A percentile compares a stretch with the other conserved stretches of the same genome.
phyloP scores from a whole-genome alignment of 1,140 invertebrate species.

The Calosoma granatense region DNA sequence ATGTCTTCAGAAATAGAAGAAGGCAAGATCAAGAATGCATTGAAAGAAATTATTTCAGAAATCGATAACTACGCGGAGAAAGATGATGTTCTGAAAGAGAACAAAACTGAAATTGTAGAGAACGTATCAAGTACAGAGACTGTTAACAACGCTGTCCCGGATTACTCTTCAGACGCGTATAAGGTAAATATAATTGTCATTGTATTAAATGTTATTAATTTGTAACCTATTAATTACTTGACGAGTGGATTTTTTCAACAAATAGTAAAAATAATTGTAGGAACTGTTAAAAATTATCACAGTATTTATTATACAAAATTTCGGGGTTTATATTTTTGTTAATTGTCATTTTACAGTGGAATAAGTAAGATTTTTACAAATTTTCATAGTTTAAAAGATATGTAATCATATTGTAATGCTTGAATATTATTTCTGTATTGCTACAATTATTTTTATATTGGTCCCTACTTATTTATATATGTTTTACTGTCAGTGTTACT shows the following conservation, averaged over 20 bases:
- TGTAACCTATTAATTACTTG: background rate
- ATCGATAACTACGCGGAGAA: slow-evolving; percentile 43
- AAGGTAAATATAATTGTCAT: no score
- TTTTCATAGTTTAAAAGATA: background rate
- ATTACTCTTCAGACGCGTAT: background rate
- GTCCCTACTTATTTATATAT: background rate
- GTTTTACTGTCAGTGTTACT: background rate
- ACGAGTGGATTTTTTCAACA: no score
- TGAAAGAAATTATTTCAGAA: slow-evolving; percentile 50
- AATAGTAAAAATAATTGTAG: no score
- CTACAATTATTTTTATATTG: no score
- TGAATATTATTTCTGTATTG: no score
- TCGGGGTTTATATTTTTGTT: background rate
- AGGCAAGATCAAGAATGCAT: slow-evolving; percentile 43
- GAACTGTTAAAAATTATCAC: no score
- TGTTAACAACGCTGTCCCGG: background rate
- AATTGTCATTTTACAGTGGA: background rate
- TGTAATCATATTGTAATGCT: no score
- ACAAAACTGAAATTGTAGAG: background rate
- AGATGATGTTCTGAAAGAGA: slow-evolving; percentile 25
- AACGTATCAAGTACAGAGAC: background rate
- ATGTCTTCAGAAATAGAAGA: slow-evolving; percentile 36
- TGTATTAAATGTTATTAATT: no score
- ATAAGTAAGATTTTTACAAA: no score
- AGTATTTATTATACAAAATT: background rate